Evolutionary conservation across 2,113 vertebrate species (phyloP), one percentile per base, ranked within the genome.

Genomic region (Antennarius striatus): DNA sequence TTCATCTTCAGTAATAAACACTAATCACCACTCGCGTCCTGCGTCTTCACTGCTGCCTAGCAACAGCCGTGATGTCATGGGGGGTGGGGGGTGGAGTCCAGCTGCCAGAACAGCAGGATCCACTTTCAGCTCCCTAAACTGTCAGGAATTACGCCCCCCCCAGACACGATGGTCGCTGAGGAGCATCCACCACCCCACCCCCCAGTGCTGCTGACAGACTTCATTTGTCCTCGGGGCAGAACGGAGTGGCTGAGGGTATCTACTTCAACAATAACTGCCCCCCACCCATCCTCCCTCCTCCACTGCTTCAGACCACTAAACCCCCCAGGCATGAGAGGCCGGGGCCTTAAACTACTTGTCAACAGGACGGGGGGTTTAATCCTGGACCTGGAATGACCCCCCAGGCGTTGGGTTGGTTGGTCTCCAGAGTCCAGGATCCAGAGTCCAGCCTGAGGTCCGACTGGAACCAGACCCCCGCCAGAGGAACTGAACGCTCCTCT

Each of bases 261-360:
- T 54, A 71, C 89, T 89, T 90, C 90, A 87, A 64, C 68, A 68
- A 74, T 82, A 86, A 86, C 76, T 80, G 77, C 78, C 13, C 46
- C 6, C 50, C 42, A 55, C 57, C 59, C 53, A 60, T n/a, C 14
- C 16, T 6, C 16, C 9, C 60, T 71, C 49, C 71, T 32, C 45
- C 3, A 56, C 79, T 80, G 4, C 9, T 40, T 40, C 56, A 62
- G 22, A 84, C 72, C 69, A 80, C 75, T 73, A 75, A 71, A 68
- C 78, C 73, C 71, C 69, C 68, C 63, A 30, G 69, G 69, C 74
- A 75, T 85, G 83, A 85, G 86, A 82, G 72, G 66, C 75, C 63
- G 17, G 40, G 47, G 75, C 61, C 76, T 64, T 28, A 68, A 63
- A 80, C 45, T 79, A n/a, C n/a, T n/a, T n/a, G n/a, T n/a, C n/a